Conservation (phyloP, 2,888 invertebrate species). For the Penaeus monodon region DNA sequence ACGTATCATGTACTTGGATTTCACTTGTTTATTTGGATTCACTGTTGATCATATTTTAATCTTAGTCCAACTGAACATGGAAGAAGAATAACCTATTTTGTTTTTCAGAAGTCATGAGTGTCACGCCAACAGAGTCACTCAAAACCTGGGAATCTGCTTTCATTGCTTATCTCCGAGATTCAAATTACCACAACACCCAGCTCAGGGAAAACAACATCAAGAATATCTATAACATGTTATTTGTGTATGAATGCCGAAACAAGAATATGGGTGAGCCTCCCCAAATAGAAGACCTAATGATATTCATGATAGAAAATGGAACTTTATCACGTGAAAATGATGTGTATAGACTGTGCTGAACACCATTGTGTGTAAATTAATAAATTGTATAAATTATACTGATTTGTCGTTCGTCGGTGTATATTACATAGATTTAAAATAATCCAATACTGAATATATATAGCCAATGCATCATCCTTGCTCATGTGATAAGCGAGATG, state of each 20-base stretch:
- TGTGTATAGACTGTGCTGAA: neutral
- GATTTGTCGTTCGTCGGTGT: too few species aligned
- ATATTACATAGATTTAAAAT: too few species aligned
- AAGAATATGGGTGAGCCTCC: neutral
- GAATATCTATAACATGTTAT: slow-evolving; percentile 40
- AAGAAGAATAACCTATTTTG: too few species aligned
- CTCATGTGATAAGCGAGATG: neutral
- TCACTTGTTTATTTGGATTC: too few species aligned
- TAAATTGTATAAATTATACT: neutral
- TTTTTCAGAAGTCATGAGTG: too few species aligned
- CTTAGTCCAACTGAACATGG: too few species aligned
- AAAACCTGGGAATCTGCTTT: slow-evolving; percentile 21
- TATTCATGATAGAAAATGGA: slow-evolving; percentile 28
- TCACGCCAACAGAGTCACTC: neutral
- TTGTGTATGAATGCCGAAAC: slow-evolving; percentile 2
- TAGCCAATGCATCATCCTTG: neutral
- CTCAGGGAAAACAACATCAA: slow-evolving; percentile 17
- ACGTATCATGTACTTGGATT: too few species aligned
- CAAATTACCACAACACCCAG: slow-evolving; percentile 13
- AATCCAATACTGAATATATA: neutral
- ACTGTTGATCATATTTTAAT: too few species aligned
- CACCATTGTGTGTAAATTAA: neutral
- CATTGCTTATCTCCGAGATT: slow-evolving; percentile 7
- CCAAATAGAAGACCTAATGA: neutral
- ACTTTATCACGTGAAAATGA: slow-evolving; percentile 3